A percentile compares a stretch with the other conserved stretches of the same genome.
Evolutionary conservation across 2,113 vertebrate species (phyloP).

Genomic region (Myrmophylax atrothorax): DNA sequence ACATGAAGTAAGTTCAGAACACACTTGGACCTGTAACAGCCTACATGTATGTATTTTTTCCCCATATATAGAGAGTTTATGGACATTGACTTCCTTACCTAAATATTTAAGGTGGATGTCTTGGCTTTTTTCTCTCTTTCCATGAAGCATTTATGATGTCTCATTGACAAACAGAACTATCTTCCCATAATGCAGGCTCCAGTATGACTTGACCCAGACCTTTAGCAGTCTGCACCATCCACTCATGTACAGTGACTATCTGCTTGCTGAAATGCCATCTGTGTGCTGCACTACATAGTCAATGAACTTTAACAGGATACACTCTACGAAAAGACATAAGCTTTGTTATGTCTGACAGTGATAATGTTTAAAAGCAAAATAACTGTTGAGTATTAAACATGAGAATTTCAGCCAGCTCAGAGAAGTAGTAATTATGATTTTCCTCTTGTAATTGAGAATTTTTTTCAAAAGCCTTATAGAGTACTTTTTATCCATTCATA

Average conservation of each 20-base stretch:
- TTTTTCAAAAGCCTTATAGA: background rate
- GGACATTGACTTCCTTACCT: background rate
- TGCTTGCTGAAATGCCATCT: background rate
- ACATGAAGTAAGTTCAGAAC: background rate
- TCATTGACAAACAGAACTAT: background rate
- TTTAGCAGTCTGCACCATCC: background rate
- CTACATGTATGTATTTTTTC: background rate
- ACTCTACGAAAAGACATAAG: background rate
- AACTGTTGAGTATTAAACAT: background rate
- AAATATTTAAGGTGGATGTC: background rate
- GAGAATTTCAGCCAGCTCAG: background rate
- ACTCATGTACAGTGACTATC: background rate
- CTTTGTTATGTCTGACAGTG: background rate
- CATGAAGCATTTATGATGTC: background rate
- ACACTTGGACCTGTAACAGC: background rate
- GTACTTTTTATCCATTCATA: background rate
- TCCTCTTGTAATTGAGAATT: background rate
- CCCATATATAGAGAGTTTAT: background rate
- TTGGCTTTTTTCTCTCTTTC: background rate
- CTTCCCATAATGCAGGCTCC: background rate
- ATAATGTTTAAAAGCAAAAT: background rate
- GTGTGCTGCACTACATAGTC: background rate
- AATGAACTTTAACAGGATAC: background rate
- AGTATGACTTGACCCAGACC: background rate
- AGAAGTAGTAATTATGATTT: background rate